phyloP scores from a whole-genome alignment of 2,113 vertebrate species.

The Tretioscincus oriximinensis region DNA sequence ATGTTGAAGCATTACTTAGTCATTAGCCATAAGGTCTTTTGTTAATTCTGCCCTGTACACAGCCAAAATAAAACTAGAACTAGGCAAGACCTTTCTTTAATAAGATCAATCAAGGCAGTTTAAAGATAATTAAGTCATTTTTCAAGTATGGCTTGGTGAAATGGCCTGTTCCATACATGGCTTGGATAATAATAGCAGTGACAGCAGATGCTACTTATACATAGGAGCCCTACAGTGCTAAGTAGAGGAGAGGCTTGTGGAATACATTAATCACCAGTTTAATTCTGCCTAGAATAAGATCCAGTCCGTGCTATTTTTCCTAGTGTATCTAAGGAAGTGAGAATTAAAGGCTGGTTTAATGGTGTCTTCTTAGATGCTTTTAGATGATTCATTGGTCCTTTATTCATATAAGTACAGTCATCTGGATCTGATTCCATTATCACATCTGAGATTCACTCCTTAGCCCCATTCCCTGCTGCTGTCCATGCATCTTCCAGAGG shows the following conservation, averaged over 20 bases:
- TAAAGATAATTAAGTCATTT: constrained; percentile 47
- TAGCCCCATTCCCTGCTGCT: too few species aligned
- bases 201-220: neutral
- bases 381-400: neutral
- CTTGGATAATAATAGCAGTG: neutral
- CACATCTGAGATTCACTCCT: too few species aligned
- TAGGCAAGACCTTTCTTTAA: constrained; percentile 46
- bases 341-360: neutral
- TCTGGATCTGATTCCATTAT: too few species aligned
- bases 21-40: constrained; percentile 42
- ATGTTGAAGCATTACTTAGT: constrained; percentile 49
- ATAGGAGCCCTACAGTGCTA: neutral
- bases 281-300: neutral
- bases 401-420: too few species aligned
- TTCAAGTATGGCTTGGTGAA: constrained; percentile 27
- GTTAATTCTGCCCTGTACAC: constrained; percentile 29
- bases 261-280: neutral
- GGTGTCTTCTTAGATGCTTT: neutral
- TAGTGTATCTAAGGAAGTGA: neutral
- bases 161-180: neutral
- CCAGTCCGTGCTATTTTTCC: too few species aligned
- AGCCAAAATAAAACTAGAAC: constrained; percentile 42
- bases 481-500: too few species aligned
- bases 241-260: neutral
- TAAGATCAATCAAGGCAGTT: constrained; percentile 48